Conservation (phyloP, 2,888 invertebrate species). For the Sabatieria punctata region DNA sequence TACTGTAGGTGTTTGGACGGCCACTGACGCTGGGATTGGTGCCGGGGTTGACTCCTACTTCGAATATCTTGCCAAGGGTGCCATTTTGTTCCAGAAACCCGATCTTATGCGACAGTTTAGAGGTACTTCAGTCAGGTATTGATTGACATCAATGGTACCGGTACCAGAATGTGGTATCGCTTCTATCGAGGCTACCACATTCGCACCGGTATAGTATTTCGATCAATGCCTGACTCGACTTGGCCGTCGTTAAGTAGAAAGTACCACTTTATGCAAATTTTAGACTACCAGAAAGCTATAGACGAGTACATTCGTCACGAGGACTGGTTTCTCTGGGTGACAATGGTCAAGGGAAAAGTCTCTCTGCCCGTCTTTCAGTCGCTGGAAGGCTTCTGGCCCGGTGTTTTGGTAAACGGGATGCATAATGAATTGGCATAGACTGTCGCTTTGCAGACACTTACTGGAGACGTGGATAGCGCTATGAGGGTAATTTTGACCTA, state of each 20-base stretch:
- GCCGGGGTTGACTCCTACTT: constrained; percentile 60
- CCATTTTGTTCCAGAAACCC: constrained; percentile 70
- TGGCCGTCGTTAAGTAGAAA: too few relatives aligned
- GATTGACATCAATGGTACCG: not conserved
- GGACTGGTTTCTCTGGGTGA: constrained; percentile 98
- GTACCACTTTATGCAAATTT: constrained; percentile 3
- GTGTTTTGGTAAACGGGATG: constrained; percentile 47
- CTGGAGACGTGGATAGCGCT: constrained; percentile 71
- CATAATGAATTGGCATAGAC: not conserved
- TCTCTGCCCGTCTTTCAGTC: constrained; percentile 96
- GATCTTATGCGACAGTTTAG: constrained; percentile 77
- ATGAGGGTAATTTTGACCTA: constrained; percentile 75
- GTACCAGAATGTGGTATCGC: too few relatives aligned
- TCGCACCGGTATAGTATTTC: too few relatives aligned
- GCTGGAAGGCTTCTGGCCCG: constrained; percentile 95
- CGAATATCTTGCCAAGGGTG: constrained; percentile 92
- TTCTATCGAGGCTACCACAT: too few relatives aligned
- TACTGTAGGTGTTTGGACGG: constrained; percentile 56
- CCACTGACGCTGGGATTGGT: constrained; percentile 86
- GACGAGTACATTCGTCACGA: constrained; percentile 55
- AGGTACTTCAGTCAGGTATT: constrained; percentile 38
- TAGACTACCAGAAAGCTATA: constrained; percentile 37
- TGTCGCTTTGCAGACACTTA: constrained; percentile 32
- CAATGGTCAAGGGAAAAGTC: constrained; percentile 89
- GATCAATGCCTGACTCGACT: not conserved